These are phyloP conservation scores for Pongo abelii DNA, from an alignment of 2,113 vertebrate genomes.

Conservation along the genomic window DNA sequence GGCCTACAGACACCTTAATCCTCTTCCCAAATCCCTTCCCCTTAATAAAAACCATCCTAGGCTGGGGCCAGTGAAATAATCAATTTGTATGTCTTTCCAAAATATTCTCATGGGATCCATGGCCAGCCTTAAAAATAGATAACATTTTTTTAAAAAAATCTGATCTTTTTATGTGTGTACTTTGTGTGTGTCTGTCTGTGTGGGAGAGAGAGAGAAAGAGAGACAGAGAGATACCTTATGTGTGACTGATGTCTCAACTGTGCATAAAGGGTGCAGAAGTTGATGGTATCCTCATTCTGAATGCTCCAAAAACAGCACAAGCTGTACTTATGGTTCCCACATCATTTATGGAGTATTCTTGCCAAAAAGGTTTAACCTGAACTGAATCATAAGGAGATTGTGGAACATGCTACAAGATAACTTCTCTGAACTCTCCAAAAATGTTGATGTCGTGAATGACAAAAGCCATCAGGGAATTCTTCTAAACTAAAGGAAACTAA, in stretches of 20 bases:
- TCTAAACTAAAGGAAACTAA: background rate
- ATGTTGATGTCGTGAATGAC: background rate
- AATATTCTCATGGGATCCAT: background rate
- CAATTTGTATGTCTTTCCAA: background rate
- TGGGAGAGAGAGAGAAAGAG: background rate
- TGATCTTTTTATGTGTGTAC: background rate
- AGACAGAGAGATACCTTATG: background rate
- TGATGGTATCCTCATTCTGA: background rate
- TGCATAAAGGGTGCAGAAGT: background rate
- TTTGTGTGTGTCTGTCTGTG: background rate
- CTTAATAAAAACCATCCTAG: conserved; percentile 14
- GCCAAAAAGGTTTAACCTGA: conserved; percentile 5
- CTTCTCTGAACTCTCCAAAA: background rate
- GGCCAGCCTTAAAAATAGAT: background rate
- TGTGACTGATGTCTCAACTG: conserved; percentile 32
- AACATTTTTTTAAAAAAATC: background rate
- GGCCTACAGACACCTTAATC: background rate
- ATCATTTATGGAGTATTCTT: background rate
- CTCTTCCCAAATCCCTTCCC: background rate
- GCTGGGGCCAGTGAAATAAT: background rate
- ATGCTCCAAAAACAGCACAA: conserved; percentile 20
- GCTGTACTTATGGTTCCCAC: background rate
- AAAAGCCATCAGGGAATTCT: background rate
- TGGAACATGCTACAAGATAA: background rate
- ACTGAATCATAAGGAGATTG: background rate